Base-by-base conservation (phyloP, 1,140 invertebrate species). In the Anadara kagoshimensis region DNA sequence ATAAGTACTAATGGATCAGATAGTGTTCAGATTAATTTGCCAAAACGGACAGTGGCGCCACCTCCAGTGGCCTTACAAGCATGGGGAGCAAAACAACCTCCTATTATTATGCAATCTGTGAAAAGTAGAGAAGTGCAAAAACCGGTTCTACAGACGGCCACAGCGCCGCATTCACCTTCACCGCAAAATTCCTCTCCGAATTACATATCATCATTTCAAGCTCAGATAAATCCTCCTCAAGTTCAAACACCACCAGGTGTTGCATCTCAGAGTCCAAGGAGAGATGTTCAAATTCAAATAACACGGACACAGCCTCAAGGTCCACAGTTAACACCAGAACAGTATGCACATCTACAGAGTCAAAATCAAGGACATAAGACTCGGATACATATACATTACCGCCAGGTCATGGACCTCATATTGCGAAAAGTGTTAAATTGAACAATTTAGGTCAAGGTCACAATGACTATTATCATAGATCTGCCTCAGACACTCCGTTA, bases 91-190 rank as follows among this genome's bases (percentile, higher is more conserved):
- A 83, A 93, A 1, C 96, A 97, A 83, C 93, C 95, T 18, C 96
- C 96, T 0, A 95, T 98, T 68, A 97, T 98, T 44, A 97, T 98
- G 96, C 96, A 98, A 85, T 96, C 95, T 26, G 97, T 98, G 1
- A 97, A 96, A 85, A 96, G 95, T 90, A 97, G 81, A 36, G 80
- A 84, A 62, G 96, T 97, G 7, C 95, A 97, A 83, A 98, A 98
- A 88, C 97, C 97, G 0, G 93, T 97, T 0, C 89, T 97, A 47
- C 96, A 98, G 87, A 98, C 96, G 8, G 97, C 97, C 0, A 95
- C 97, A 11, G 96, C 95, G 18, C 73, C 73, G 18, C 43, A 69
- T 20, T 54, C 54, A 51, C 59, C 45, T 22, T 41, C 53, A 18
- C 51, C 63, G 41, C 64, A 53, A 22, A 49, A 22, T 10, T 44